Percentiles rank a stretch among this genome's conserved stretches.
Conservation (phyloP, 2,113 vertebrate genomes). For the Nothobranchius kuhntae region DNA sequence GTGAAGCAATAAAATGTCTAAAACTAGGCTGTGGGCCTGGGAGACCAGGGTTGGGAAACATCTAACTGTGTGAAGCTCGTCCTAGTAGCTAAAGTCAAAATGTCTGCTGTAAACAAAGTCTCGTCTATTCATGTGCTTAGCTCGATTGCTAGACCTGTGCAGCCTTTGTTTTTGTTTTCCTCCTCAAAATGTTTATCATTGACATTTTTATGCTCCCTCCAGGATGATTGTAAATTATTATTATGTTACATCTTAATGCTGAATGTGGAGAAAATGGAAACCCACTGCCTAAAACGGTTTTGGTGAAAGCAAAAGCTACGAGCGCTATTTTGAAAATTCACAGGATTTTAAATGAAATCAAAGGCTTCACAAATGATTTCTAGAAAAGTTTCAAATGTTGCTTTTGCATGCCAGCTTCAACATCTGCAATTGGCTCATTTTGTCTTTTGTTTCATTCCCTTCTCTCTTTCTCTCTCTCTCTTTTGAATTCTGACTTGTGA, state of each 20-base stretch:
- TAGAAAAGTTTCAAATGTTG: conserved; percentile 17
- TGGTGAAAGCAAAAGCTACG: background rate
- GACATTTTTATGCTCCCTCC: too few relatives aligned
- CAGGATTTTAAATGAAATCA: conserved; percentile 34
- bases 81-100: background rate
- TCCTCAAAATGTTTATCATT: background rate
- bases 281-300: background rate
- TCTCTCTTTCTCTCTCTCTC: conserved; percentile 64
- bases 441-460: conserved; percentile 58
- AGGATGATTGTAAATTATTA: too few relatives aligned
- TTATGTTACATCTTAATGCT: background rate
- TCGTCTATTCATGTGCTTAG: conserved; percentile 11
- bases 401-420: conserved; percentile 86
- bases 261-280: background rate
- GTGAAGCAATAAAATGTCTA: too few relatives aligned
- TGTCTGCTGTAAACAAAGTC: background rate
- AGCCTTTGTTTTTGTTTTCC: conserved; percentile 62
- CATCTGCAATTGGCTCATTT: conserved; percentile 91
- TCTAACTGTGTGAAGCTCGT: background rate
- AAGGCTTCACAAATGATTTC: conserved; percentile 68
- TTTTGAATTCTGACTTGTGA: conserved; percentile 94
- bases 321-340: background rate
- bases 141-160: conserved; percentile 47
- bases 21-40: too few relatives aligned
- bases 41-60: too few relatives aligned